Conservation (phyloP, 2,888 invertebrate genomes). For the Dione juno region DNA sequence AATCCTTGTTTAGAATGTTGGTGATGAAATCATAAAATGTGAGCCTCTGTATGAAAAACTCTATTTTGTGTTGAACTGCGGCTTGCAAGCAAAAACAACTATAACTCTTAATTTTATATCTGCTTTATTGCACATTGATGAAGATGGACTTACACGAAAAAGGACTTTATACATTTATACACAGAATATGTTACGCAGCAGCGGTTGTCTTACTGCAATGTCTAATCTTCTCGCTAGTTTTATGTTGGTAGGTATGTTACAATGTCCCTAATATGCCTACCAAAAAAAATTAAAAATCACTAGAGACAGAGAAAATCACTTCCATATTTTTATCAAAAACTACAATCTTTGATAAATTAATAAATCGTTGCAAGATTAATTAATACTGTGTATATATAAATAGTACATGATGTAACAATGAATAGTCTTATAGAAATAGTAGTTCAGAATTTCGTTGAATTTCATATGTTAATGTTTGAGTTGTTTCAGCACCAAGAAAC, state of each 20-base stretch:
- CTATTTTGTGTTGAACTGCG: slow-evolving; percentile 53
- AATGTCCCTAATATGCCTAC: too few relatives aligned
- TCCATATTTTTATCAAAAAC: too few relatives aligned
- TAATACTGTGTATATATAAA: too few relatives aligned
- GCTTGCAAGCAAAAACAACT: slow-evolving; percentile 55
- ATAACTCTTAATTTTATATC: slow-evolving; percentile 65
- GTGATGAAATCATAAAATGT: slow-evolving; percentile 59
- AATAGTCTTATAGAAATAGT: too few relatives aligned
- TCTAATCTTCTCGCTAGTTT: slow-evolving; percentile 59
- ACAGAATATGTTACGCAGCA: slow-evolving; percentile 64
- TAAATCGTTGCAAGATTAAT: too few relatives aligned
- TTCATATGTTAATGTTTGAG: background rate
- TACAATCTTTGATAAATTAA: too few relatives aligned
- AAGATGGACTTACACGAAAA: slow-evolving; percentile 47
- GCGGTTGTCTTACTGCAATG: slow-evolving; percentile 69
- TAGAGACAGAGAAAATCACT: too few relatives aligned
- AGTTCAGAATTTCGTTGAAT: too few relatives aligned
- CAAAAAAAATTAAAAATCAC: too few relatives aligned
- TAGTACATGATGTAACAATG: too few relatives aligned
- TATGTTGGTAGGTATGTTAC: slow-evolving; percentile 61
- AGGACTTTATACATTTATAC: slow-evolving; percentile 56
- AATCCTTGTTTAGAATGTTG: slow-evolving; percentile 48
- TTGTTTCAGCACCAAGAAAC: slow-evolving; percentile 64
- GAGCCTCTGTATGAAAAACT: slow-evolving; percentile 63
- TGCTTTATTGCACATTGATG: slow-evolving; percentile 57